These are phyloP conservation scores for Ramphastos sulfuratus DNA, from an alignment of 2,113 vertebrate genomes.

Conservation along the genomic window DNA sequence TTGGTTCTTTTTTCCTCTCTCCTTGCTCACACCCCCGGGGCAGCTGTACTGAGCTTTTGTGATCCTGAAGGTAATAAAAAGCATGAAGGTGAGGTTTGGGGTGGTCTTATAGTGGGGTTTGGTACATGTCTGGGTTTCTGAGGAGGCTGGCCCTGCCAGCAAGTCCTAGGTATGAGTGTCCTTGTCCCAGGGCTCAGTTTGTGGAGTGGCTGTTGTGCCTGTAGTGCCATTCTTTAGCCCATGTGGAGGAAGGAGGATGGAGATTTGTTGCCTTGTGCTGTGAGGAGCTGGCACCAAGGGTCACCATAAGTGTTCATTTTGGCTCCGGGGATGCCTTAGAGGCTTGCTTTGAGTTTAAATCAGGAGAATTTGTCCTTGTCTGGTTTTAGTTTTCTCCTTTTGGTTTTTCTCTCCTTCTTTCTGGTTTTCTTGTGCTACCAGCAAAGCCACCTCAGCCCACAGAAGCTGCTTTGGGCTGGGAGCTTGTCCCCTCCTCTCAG, in stretches of 20 bases:
- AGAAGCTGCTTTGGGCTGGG: neutral
- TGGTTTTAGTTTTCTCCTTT: neutral
- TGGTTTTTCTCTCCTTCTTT: neutral
- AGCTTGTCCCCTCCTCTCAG: neutral
- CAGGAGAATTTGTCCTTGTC: neutral
- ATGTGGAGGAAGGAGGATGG: fast-evolving
- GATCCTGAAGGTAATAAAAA: neutral
- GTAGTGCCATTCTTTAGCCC: fast-evolving
- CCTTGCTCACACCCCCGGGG: neutral
- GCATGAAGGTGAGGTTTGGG: neutral
- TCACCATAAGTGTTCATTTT: neutral
- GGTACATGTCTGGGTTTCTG: fast-evolving
- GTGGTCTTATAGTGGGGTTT: neutral
- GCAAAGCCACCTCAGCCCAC: neutral
- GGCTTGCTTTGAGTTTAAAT: neutral
- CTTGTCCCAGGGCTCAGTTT: neutral
- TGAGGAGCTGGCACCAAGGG: fast-evolving
- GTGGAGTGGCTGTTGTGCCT: neutral
- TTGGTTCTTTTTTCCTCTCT: neutral
- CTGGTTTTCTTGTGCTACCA: neutral
- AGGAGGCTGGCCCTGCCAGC: neutral
- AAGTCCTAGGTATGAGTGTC: fast-evolving
- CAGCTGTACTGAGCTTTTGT: neutral
- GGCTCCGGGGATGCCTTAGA: neutral
- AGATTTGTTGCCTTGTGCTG: neutral